These are phyloP conservation scores for Lipophrys pholis DNA, from an alignment of 2,113 vertebrate species.

Conservation along the genomic window DNA sequence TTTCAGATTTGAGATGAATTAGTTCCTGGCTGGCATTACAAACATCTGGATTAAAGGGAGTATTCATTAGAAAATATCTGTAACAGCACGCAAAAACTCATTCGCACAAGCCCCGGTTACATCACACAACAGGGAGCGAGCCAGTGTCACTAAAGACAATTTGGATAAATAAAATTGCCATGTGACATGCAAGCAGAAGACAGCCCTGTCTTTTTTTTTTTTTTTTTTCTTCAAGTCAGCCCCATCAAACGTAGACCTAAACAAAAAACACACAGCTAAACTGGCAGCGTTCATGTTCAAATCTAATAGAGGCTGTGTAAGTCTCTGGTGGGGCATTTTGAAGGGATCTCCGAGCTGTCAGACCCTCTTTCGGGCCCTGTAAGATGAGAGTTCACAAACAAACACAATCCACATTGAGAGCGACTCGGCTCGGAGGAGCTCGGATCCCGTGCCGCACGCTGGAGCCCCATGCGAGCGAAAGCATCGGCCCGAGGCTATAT, in stretches of 20 bases:
- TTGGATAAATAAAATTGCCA: constrained; percentile 61
- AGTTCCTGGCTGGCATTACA: not conserved
- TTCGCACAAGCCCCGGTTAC: constrained; percentile 36
- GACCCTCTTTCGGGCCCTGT: constrained; percentile 49
- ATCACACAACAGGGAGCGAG: constrained; percentile 41
- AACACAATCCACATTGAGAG: constrained; percentile 80
- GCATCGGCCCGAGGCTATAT: constrained; percentile 68
- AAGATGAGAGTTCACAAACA: constrained; percentile 74
- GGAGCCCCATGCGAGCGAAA: constrained; percentile 59
- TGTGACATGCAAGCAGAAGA: constrained; percentile 66
- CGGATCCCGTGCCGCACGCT: constrained; percentile 48
- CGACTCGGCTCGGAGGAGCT: constrained; percentile 54
- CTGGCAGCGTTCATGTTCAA: constrained; percentile 70
- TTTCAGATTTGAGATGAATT: constrained; percentile 12
- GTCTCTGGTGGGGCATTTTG: constrained; percentile 62
- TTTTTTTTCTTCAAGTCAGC: constrained; percentile 63
- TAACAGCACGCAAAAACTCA: constrained; percentile 24
- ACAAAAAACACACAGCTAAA: constrained; percentile 75
- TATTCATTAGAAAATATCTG: constrained; percentile 14
- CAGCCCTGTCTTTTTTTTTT: constrained; percentile 44
- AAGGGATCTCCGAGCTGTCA: constrained; percentile 63
- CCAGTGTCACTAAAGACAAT: constrained; percentile 46
- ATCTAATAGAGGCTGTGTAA: constrained; percentile 70
- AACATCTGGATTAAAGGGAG: constrained; percentile 17
- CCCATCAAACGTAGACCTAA: constrained; percentile 75